Percentiles rank a stretch among this genome's conserved stretches.
phyloP scores from a whole-genome alignment of 2,113 vertebrate genomes.

The Thryonomys swinderianus region DNA sequence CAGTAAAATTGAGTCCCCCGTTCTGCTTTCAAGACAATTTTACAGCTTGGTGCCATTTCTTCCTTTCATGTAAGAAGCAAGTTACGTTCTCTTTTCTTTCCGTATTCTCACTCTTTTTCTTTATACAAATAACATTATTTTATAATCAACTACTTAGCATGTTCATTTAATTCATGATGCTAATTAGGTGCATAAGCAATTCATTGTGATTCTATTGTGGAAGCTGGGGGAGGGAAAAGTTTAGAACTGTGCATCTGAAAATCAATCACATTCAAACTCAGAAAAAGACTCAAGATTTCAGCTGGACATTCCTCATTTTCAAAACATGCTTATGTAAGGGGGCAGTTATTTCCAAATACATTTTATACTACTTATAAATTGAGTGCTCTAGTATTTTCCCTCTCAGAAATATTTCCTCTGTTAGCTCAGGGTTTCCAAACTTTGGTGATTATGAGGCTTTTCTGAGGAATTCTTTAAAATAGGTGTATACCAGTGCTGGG shows the following conservation, averaged over 20 bases:
- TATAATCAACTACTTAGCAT: background rate
- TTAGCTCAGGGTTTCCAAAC: background rate
- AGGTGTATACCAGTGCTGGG: too few relatives aligned
- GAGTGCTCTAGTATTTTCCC: background rate
- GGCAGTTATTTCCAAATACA: constrained; percentile 13
- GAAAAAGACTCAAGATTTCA: background rate
- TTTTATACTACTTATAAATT: background rate
- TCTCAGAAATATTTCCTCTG: constrained; percentile 7
- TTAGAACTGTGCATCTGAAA: background rate
- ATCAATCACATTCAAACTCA: background rate
- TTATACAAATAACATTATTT: background rate
- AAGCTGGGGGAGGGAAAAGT: background rate
- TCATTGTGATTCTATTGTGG: background rate
- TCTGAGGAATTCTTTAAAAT: background rate
- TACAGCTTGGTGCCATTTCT: background rate
- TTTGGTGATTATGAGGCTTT: background rate
- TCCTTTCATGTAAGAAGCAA: background rate
- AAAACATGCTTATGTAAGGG: background rate
- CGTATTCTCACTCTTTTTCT: background rate
- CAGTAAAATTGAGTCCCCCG: background rate
- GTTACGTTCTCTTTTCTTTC: constrained; percentile 34
- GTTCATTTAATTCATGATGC: constrained; percentile 24
- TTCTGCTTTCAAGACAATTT: background rate
- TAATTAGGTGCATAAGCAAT: background rate
- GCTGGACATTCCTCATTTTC: background rate